Base-by-base conservation (phyloP, 2,797 vertebrate species). In the Anabas testudineus region DNA sequence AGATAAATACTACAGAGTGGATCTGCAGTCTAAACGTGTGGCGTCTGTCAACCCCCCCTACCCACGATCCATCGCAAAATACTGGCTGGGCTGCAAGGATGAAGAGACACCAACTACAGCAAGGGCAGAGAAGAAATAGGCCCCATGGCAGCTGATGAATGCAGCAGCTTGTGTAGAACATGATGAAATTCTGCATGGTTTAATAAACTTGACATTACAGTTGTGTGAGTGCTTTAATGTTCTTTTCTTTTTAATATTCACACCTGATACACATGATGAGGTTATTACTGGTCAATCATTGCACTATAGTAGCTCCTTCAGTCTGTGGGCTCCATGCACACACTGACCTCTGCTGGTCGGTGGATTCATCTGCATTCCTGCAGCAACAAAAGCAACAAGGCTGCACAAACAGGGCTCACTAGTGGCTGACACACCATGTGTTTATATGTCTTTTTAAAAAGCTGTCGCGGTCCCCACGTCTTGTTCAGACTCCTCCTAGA, bases 1-100 rank as follows among this genome's bases (percentile, higher is more conserved):
- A 99, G 98, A 97, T 92, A 94, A 97, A 72, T 99, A 99, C 89
- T 98, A 97, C 90, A 95, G 96, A 10, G 94, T 95, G 74, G 94
- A 97, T 87, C 94, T 98, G 68, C 90, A 88, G 78, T 96, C 90
- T 1, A 95, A 93, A 84, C 89, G 61, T 0, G 95, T 99, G 86
- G 96, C 95, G 78, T 56, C 21, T 1, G 93, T 78, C 55, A 81
- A 1, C 19, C 97, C 98, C 45, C 94, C 92, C 7, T 99, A 98
- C 78, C 98, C 98, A 39, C 94, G 97, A 80, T 93, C 96, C 85
- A 97, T 97, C 3, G 94, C 94, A 14, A 94, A 95, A 82, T 99
- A 96, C 91, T 99, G 98, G 98, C 87, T 99, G 86, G 94, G 95
- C 75, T 99, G 98, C 82, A 78, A 94, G 1, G 62, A 53, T 13